A percentile compares a stretch with the other conserved stretches of the same genome.
Evolutionary conservation across 2,113 vertebrate genomes (phyloP).

Genomic region (Uropsilus gracilis): DNA sequence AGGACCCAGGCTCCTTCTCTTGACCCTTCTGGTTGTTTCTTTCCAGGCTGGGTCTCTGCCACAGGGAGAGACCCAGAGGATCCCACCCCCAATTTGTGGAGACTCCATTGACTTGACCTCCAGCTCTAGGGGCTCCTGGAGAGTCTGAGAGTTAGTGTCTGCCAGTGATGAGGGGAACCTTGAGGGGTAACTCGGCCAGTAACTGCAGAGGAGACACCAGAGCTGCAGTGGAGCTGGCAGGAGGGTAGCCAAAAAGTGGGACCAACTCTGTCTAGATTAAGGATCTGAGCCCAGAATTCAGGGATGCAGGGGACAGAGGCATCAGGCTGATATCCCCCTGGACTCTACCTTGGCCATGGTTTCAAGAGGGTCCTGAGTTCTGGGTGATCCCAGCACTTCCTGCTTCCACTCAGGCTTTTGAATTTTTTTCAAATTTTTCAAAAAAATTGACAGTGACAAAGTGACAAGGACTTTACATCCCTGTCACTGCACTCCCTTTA

Average conservation of each 20-base stretch:
- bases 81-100: neutral
- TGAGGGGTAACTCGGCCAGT: neutral
- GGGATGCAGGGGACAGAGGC: neutral
- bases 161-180: neutral
- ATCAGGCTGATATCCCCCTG: neutral
- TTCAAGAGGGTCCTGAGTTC: neutral
- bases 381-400: neutral
- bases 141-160: neutral
- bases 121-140: neutral
- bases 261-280: neutral
- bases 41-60: neutral
- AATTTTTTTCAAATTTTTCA: too few species aligned
- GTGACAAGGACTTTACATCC: too few species aligned
- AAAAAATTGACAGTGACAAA: too few species aligned
- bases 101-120: neutral
- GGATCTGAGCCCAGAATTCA: neutral
- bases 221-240: neutral
- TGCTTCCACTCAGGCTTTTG: neutral
- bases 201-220: neutral
- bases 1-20: neutral
- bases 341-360: neutral
- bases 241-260: neutral
- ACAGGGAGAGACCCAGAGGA: too few species aligned
- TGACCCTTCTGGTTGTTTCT: neutral
- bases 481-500: neutral